Evolutionary conservation across 1,140 invertebrate species (phyloP).

Genomic region (Mycetomoellerius zeteki): DNA sequence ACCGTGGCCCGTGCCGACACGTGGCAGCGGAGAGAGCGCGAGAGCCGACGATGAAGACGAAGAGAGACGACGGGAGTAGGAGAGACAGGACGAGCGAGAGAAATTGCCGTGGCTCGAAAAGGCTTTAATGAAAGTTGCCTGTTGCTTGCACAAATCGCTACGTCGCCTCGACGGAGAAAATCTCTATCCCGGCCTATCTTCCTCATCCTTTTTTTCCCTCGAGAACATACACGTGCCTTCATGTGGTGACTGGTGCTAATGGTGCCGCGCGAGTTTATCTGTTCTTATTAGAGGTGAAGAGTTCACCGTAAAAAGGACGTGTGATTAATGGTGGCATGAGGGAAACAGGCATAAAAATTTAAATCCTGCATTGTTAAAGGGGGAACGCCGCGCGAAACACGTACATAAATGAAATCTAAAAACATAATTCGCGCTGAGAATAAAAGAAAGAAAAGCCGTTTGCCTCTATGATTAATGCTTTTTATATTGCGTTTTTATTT

Average conservation of each 20-base stretch:
- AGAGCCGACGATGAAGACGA: not conserved
- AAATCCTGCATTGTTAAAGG: not conserved
- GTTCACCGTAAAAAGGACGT: constrained; percentile 31
- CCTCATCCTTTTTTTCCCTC: not conserved
- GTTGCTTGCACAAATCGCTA: constrained; percentile 81
- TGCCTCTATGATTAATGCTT: not conserved
- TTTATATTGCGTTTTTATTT: not conserved
- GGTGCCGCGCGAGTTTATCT: constrained; percentile 16
- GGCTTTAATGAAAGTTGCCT: constrained; percentile 84
- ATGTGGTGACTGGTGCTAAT: constrained; percentile 37
- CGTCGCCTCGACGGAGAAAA: constrained; percentile 76
- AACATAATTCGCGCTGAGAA: not conserved
- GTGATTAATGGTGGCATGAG: constrained; percentile 12
- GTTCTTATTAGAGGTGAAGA: constrained; percentile 62
- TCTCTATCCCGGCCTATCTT: constrained; percentile 62
- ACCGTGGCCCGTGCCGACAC: constrained; percentile 58
- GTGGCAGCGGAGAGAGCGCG: constrained; percentile 29
- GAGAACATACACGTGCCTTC: constrained; percentile 32
- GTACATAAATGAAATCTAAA: not conserved
- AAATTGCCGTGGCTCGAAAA: constrained; percentile 74
- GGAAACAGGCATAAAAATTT: constrained; percentile 16
- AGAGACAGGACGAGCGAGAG: constrained; percentile 22
- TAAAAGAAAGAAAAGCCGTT: not conserved
- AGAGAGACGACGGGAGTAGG: not conserved
- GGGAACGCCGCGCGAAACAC: not conserved